phyloP scores from a whole-genome alignment of 2,888 invertebrate species.

The Cryptophagus acutangulus region DNA sequence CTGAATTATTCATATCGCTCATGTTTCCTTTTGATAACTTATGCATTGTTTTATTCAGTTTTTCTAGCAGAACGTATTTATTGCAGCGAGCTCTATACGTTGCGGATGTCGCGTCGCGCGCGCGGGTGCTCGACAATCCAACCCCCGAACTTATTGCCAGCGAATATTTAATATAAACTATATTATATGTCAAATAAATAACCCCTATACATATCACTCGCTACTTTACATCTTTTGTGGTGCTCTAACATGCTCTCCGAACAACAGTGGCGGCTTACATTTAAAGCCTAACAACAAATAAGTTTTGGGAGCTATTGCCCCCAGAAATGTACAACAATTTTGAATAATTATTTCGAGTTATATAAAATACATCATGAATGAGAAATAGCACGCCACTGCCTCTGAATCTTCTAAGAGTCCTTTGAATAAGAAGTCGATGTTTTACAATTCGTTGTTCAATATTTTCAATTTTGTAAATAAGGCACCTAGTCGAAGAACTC shows the following conservation, averaged over 20 bases:
- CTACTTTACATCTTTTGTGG: slow-evolving; percentile 30
- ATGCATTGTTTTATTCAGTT: slow-evolving; percentile 21
- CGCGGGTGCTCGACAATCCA: slow-evolving; percentile 34
- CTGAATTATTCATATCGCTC: slow-evolving; percentile 24
- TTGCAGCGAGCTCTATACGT: slow-evolving; percentile 23
- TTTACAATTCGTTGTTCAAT: slow-evolving; percentile 15
- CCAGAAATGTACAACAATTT: too few relatives aligned
- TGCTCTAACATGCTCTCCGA: slow-evolving; percentile 10
- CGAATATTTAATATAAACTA: slow-evolving; percentile 46
- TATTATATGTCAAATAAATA: slow-evolving; percentile 44
- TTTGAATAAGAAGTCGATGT: neutral
- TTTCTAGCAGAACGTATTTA: slow-evolving; percentile 14
- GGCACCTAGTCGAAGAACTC: slow-evolving; percentile 12
- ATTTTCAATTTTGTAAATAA: neutral
- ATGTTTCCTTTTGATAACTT: slow-evolving; percentile 21
- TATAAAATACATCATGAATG: too few relatives aligned
- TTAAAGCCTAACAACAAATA: too few relatives aligned
- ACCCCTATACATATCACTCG: slow-evolving; percentile 35
- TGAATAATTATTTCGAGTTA: too few relatives aligned
- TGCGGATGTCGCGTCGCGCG: slow-evolving; percentile 27
- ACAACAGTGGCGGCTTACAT: too few relatives aligned
- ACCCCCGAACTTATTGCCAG: slow-evolving; percentile 44
- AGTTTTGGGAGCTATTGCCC: too few relatives aligned
- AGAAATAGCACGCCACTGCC: too few relatives aligned
- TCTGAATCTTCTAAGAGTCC: too few relatives aligned